These are phyloP conservation scores for Emys orbicularis DNA, from an alignment of 2,797 vertebrate genomes.

Conservation along the genomic window DNA sequence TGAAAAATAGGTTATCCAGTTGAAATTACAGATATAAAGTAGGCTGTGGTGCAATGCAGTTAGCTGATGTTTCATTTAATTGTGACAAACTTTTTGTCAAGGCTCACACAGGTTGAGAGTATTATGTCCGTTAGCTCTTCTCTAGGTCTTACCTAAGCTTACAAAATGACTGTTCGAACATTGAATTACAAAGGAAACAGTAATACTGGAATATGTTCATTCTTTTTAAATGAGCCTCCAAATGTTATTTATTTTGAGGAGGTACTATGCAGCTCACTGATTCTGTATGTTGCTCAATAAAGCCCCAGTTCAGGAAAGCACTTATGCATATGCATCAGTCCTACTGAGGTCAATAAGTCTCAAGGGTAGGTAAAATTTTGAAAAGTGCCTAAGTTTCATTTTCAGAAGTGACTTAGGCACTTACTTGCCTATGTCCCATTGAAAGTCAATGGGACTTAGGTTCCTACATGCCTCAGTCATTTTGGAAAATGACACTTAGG, in stretches of 20 bases:
- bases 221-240: background rate
- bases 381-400: background rate
- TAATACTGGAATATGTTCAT: background rate
- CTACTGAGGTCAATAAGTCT: background rate
- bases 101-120: no score
- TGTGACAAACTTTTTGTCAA: background rate
- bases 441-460: background rate
- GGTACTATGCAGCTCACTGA: background rate
- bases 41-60: background rate
- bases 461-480: background rate
- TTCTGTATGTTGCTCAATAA: background rate
- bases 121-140: background rate
- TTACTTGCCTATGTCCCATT: background rate
- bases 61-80: background rate
- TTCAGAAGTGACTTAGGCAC: background rate
- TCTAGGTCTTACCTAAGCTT: background rate
- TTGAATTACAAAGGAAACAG: background rate
- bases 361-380: background rate
- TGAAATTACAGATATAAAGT: no score
- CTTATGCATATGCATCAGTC: background rate
- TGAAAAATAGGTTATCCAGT: no score
- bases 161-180: background rate
- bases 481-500: background rate
- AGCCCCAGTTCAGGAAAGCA: background rate
- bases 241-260: background rate